phyloP scores from a whole-genome alignment of 2,888 invertebrate genomes.

The Miltochrista miniata region DNA sequence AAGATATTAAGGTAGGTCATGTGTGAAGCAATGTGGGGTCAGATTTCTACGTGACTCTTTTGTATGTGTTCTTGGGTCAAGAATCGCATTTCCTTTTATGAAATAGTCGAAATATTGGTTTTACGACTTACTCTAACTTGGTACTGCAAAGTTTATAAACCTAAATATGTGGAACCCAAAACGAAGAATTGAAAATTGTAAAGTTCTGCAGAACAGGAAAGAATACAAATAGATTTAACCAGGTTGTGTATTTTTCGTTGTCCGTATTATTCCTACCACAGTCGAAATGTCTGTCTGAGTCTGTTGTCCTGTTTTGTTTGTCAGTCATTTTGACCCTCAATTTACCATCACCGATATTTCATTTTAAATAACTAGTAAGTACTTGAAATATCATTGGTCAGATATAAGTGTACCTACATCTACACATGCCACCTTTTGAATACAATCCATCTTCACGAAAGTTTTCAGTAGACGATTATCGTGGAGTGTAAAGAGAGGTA shows the following conservation, averaged over 20 bases:
- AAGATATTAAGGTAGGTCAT: conserved; percentile 37
- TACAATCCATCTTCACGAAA: background rate
- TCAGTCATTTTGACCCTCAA: no score
- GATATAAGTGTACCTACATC: no score
- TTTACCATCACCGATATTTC: no score
- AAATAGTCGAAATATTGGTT: conserved; percentile 7
- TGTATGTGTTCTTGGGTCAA: conserved; percentile 29
- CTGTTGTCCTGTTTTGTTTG: no score
- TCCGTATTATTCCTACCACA: no score
- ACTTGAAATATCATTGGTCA: no score
- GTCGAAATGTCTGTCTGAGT: no score
- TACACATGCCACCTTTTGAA: background rate
- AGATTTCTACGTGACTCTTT: conserved; percentile 44
- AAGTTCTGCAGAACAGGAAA: background rate
- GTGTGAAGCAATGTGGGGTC: conserved; percentile 31
- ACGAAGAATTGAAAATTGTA: background rate
- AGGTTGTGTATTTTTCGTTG: no score
- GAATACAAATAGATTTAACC: no score
- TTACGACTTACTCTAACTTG: conserved; percentile 4
- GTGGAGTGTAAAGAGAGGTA: background rate
- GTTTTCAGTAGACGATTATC: background rate
- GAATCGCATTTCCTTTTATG: conserved; percentile 8
- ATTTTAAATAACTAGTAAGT: no score
- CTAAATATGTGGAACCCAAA: background rate
- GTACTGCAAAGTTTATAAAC: background rate